A percentile compares a stretch with the other conserved stretches of the same genome.
Evolutionary conservation across 2,113 vertebrate species (phyloP).

Genomic region (Porphyrio hochstetteri): DNA sequence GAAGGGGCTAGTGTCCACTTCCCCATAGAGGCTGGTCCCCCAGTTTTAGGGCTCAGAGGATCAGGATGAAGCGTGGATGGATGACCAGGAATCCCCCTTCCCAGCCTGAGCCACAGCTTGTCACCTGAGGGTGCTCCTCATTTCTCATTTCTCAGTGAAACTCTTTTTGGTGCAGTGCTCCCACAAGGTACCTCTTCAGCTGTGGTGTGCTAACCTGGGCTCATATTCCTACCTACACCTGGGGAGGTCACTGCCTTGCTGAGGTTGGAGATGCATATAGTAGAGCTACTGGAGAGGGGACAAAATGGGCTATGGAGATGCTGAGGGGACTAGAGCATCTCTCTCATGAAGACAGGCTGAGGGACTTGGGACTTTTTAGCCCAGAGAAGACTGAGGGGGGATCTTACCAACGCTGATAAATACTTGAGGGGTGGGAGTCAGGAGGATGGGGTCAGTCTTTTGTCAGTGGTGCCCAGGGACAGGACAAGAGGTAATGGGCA

Average conservation of each 20-base stretch:
- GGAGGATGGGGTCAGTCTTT: too few relatives aligned
- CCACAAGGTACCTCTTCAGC: background rate
- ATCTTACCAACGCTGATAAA: too few relatives aligned
- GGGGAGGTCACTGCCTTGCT: background rate
- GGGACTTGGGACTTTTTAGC: too few relatives aligned
- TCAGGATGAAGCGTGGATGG: background rate
- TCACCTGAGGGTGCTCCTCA: background rate
- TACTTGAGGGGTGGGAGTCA: too few relatives aligned
- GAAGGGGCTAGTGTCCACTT: background rate
- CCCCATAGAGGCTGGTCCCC: fast-evolving
- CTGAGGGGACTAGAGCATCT: too few relatives aligned
- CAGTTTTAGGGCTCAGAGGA: background rate
- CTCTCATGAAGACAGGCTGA: too few relatives aligned
- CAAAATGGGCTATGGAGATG: too few relatives aligned
- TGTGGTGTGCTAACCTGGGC: background rate
- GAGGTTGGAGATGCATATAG: background rate
- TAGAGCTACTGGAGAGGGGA: background rate
- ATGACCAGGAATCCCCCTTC: background rate
- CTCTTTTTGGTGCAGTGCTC: too few relatives aligned
- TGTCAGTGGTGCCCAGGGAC: too few relatives aligned
- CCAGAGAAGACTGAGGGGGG: too few relatives aligned
- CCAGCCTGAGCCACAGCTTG: background rate
- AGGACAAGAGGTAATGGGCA: too few relatives aligned
- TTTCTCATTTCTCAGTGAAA: background rate
- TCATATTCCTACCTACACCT: fast-evolving